Evolutionary conservation across 2,113 vertebrate genomes (phyloP).

Genomic region (Fulica atra): DNA sequence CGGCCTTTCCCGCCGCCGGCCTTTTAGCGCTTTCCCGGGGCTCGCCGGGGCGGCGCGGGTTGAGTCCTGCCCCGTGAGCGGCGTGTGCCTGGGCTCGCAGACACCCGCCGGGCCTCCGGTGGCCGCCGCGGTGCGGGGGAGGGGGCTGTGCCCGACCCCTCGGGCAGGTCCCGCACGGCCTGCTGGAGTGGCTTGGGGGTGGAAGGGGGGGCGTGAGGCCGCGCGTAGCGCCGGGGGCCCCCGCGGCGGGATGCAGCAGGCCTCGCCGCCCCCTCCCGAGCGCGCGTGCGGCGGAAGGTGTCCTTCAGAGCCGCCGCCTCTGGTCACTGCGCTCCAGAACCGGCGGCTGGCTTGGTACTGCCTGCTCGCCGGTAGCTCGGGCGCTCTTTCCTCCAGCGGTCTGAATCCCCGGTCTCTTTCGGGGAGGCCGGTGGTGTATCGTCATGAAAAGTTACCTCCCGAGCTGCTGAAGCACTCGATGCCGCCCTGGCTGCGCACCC

Average conservation of each 20-base stretch:
- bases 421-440: fast-evolving
- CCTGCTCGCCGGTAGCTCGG: fast-evolving
- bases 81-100: too few species aligned
- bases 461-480: fast-evolving
- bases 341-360: fast-evolving
- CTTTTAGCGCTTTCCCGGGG: not conserved
- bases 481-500: fast-evolving
- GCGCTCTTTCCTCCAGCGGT: not conserved
- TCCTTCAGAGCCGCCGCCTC: fast-evolving
- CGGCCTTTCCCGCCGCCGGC: not conserved
- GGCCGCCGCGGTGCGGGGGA: not conserved
- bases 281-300: too few species aligned
- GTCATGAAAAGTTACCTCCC: fast-evolving
- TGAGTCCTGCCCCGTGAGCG: not conserved
- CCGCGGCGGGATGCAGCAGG: fast-evolving
- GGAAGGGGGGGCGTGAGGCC: fast-evolving
- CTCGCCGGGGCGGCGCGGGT: not conserved
- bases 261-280: not conserved
- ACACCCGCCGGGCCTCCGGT: too few species aligned
- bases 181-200: too few species aligned
- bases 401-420: fast-evolving
- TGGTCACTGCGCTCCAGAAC: fast-evolving
- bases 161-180: not conserved
- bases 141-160: not conserved
- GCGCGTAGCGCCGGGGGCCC: fast-evolving